Base-by-base conservation (phyloP, 2,888 invertebrate genomes). In the Aleiodes leptofemur region DNA sequence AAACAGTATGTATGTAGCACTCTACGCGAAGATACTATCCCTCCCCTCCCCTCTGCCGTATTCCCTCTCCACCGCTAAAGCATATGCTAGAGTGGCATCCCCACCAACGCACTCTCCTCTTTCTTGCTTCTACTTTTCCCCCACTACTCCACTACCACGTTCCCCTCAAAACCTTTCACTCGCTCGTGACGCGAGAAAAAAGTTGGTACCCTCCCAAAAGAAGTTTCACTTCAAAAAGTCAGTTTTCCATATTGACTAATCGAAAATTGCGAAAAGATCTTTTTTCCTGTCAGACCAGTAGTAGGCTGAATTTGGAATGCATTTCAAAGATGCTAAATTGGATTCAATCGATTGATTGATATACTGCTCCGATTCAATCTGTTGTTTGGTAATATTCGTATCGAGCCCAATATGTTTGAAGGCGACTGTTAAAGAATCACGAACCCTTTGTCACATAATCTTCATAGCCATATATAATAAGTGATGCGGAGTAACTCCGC, bases 201-300 rank as follows among this genome's bases (percentile, higher is more conserved):
- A n/a, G n/a, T n/a, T n/a, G n/a, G n/a, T n/a, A n/a, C n/a, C n/a
- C n/a, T n/a, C n/a, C n/a, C n/a, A n/a, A n/a, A n/a, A n/a, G n/a
- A n/a, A n/a, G n/a, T n/a, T n/a, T n/a, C n/a, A n/a, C n/a, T n/a
- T n/a, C n/a, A n/a, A n/a, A 85, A 80, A 79, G 88, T 88, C 73
- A 88, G 89, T 78, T 78, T 81, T 6, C 89, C 88, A 13, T 85
- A 78, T 81, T 90, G 89, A 23, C 89, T 68, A 16, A 89, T 89
- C 74, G n/a, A n/a, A n/a, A n/a, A 81, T 77, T 3, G 78, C 75
- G 74, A 81, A 80, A 8, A 79, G 11, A 71, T 80, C 78, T 61
- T 53, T 70, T n/a, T 7, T 53, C 1, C 53, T 4, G n/a, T 53
- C 16, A 4, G 16, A 4, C 53, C 53, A 56, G 5, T 56, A 29